Evolutionary conservation across 2,888 invertebrate species (phyloP), one percentile per base, ranked within the genome.

Genomic region (Ochlodes sylvanus): DNA sequence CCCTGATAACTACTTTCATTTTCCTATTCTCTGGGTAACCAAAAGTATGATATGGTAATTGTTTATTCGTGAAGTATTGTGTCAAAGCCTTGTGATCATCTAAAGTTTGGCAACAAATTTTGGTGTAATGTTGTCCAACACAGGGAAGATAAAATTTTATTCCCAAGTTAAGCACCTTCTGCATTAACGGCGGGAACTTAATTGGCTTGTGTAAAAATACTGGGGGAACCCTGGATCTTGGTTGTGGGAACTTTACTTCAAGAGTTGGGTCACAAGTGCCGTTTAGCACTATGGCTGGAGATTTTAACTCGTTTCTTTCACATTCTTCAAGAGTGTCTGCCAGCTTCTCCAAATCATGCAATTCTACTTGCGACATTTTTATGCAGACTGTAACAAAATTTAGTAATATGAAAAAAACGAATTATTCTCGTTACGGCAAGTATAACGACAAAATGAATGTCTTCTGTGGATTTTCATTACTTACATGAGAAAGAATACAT

Each of bases 31-130:
- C 69, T 9, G 87, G 86, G 71, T 83, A 73, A 0, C 86, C 83
- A 73, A 78, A 89, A 9, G 90, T 90, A 57, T 89, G 87, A 68
- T 81, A 88, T 0, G 87, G 86, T 12, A 88, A 47, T 57, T 85
- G 70, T 14, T 79, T 78, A 19, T 78, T 80, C 6, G 84, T 79
- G 14, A 88, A 83, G 75, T 82, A 87, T 62, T 84, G 74, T 2
- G 76, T 63, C 61, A 88, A 65, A 17, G 73, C 69, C 68, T 79
- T 82, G 52, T 87, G 82, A 62, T 87, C 87, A 69, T 80, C 75
- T 32, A 78, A 75, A 7, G 81, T 75, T 50, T 65, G 58, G 17
- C 82, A 85, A 32, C 70, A 68, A 57, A 89, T 79, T 78, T 82
- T 86, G 0, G 78, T 82, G 56, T 77, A 80, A 60, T 78, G 73